Percentiles rank a stretch among this genome's conserved stretches.
Conservation (phyloP, 92 coral and sea anemone species). For the Metridium senile region DNA sequence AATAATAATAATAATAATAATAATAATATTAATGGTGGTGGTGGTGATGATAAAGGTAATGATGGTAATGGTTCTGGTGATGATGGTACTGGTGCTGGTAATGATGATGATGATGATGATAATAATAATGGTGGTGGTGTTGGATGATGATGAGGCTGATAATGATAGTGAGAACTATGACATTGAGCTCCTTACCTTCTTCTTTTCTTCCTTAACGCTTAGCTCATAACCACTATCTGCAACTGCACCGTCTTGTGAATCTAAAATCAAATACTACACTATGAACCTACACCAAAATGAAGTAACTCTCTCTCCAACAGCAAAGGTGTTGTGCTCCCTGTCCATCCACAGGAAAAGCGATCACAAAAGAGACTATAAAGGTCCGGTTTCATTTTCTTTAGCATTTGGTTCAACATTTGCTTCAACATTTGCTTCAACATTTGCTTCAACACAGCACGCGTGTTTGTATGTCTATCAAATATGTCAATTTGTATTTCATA, state of each 20-base stretch:
- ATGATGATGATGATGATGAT: background rate
- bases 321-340: too few species aligned
- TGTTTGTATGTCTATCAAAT: too few species aligned
- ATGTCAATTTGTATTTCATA: too few species aligned
- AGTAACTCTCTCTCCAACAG: too few species aligned
- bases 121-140: background rate
- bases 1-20: too few species aligned
- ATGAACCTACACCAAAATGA: too few species aligned
- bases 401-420: too few species aligned
- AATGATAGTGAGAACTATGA: background rate
- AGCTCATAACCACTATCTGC: slow-evolving; percentile 15
- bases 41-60: background rate
- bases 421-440: too few species aligned
- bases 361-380: too few species aligned
- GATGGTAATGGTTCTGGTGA: background rate
- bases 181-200: background rate
- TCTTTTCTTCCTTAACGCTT: slow-evolving; percentile 25
- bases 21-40: background rate
- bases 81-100: background rate
- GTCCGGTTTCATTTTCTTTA: too few species aligned
- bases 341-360: too few species aligned
- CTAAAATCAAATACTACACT: background rate
- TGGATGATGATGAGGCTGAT: background rate
- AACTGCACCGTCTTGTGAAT: background rate
- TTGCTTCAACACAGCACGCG: too few species aligned